Conservation (phyloP, 2,888 invertebrate genomes). For the Patella caerulea region DNA sequence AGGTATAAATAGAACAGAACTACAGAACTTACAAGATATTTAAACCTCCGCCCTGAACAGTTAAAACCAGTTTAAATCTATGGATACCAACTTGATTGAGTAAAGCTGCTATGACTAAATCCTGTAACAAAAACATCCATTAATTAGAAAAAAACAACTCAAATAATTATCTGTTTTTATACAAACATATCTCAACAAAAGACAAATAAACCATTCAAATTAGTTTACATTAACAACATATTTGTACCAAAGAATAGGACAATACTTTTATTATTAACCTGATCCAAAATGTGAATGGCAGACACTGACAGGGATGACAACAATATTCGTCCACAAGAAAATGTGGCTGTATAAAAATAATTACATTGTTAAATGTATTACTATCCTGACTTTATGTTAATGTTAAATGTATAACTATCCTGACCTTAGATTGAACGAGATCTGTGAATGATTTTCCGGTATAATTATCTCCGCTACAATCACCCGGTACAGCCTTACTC, state of each 20-base stretch:
- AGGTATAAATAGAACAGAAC: too few relatives aligned
- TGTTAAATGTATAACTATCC: neutral
- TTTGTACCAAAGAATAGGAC: too few relatives aligned
- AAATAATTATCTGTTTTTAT: too few relatives aligned
- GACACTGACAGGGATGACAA: neutral
- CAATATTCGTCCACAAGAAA: too few relatives aligned
- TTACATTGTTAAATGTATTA: too few relatives aligned
- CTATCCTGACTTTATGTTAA: neutral
- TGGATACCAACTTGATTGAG: conserved; percentile 78
- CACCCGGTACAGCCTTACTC: conserved; percentile 58
- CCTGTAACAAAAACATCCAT: conserved; percentile 33
- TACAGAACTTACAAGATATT: conserved; percentile 75
- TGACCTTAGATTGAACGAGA: conserved; percentile 33
- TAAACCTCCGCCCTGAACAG: conserved; percentile 82
- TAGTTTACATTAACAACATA: too few relatives aligned
- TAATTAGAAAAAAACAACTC: too few relatives aligned
- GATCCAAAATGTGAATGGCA: neutral
- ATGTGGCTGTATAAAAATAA: neutral
- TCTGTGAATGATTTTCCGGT: conserved; percentile 46
- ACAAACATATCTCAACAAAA: too few relatives aligned
- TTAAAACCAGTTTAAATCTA: conserved; percentile 81
- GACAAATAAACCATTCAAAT: too few relatives aligned
- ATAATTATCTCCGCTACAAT: conserved; percentile 55
- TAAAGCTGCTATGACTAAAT: conserved; percentile 73
- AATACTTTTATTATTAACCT: neutral